Evolutionary conservation across 2,888 invertebrate genomes (phyloP).

Genomic region (Caenorhabditis virilis): DNA sequence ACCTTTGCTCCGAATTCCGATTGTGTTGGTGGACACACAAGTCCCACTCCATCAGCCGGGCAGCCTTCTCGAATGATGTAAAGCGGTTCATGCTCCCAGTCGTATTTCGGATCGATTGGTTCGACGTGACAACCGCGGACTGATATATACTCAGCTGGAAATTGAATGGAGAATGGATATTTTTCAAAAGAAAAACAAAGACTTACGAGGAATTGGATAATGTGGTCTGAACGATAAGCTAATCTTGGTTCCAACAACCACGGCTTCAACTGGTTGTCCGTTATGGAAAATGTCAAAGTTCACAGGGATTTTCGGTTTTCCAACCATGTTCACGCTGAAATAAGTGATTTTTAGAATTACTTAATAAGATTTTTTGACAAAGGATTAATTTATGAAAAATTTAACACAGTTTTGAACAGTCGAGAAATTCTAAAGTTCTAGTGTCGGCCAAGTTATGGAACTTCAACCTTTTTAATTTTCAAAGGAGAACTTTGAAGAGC

Average conservation of each 20-base stretch:
- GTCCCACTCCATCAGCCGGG: constrained; percentile 66
- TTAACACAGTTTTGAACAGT: no score
- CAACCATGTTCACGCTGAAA: constrained; percentile 15
- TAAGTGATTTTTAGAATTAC: no score
- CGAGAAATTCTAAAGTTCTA: constrained; percentile 6
- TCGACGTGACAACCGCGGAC: constrained; percentile 68
- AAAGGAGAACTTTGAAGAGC: no score
- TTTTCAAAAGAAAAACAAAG: no score
- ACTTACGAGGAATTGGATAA: constrained; percentile 65
- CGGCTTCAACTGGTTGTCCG: constrained; percentile 66
- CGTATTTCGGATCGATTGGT: constrained; percentile 64
- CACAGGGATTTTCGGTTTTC: constrained; percentile 50
- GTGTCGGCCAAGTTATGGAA: neutral
- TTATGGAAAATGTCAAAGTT: constrained; percentile 68
- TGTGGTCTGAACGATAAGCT: constrained; percentile 66
- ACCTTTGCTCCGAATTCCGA: constrained; percentile 67
- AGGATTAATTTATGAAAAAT: no score
- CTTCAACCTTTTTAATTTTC: no score
- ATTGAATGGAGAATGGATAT: no score
- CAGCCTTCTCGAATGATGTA: constrained; percentile 63
- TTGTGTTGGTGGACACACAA: constrained; percentile 66
- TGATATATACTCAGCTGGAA: constrained; percentile 62
- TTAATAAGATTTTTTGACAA: no score
- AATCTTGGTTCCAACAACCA: constrained; percentile 68
- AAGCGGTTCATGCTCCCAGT: constrained; percentile 68